phyloP scores from a whole-genome alignment of 2,888 invertebrate species.

The Eristalinus sepulchralis region DNA sequence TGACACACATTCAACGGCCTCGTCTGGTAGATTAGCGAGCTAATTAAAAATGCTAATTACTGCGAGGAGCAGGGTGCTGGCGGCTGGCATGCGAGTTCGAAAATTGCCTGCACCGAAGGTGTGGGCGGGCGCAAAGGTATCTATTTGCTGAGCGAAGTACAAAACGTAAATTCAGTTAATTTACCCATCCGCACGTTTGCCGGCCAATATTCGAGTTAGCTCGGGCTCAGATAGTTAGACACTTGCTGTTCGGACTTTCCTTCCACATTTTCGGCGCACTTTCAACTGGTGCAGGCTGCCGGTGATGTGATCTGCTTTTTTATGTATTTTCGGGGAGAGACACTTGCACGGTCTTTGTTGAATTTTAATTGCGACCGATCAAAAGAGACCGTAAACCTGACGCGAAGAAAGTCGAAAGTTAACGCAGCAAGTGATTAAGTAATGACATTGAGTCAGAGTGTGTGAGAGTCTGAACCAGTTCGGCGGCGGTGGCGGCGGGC shows the following conservation, averaged over 20 bases:
- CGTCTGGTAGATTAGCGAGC: conserved; percentile 56
- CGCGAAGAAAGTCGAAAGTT: conserved; percentile 57
- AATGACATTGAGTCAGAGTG: conserved; percentile 9
- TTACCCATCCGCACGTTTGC: conserved; percentile 22
- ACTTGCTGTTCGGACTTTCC: background rate
- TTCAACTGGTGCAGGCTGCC: conserved; percentile 6
- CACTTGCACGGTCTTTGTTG: conserved; percentile 15
- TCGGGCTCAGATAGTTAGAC: background rate
- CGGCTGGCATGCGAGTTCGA: background rate
- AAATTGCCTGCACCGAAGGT: conserved; percentile 2
- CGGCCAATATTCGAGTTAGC: conserved; percentile 38
- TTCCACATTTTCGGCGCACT: conserved; percentile 7
- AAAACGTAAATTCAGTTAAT: conserved; percentile 42
- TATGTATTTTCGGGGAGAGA: background rate
- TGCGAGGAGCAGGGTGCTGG: conserved; percentile 18
- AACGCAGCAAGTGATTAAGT: conserved; percentile 18
- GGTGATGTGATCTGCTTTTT: background rate
- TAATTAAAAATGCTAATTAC: conserved; percentile 64
- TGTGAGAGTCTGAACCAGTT: conserved; percentile 33
- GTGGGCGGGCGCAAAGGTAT: conserved; percentile 3
- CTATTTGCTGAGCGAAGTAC: conserved; percentile 47
- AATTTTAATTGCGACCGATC: conserved; percentile 29
- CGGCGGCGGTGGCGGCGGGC: background rate
- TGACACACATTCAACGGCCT: conserved; percentile 57
- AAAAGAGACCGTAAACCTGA: conserved; percentile 28